Evolutionary conservation across 1,140 invertebrate genomes (phyloP).

Genomic region (Macrostomum lignano): DNA sequence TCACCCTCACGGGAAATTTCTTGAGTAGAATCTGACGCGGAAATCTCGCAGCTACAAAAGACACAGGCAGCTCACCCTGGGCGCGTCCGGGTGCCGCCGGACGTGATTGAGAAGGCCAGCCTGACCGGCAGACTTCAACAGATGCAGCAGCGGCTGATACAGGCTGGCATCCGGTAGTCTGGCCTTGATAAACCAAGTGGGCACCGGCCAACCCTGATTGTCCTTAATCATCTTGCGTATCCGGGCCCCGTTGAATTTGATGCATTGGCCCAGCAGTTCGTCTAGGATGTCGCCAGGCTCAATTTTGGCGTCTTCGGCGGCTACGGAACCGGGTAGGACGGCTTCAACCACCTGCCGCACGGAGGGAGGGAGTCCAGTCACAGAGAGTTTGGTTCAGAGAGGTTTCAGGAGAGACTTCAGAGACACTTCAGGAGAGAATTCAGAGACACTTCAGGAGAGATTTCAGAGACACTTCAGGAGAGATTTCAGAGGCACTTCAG

Average conservation of each 20-base stretch:
- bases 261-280: background rate
- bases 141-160: background rate
- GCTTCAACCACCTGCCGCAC: constrained; percentile 1
- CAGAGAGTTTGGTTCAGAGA: background rate
- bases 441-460: too few relatives aligned
- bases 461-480: too few relatives aligned
- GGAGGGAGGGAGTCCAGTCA: background rate
- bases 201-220: background rate
- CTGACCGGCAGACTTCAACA: too few relatives aligned
- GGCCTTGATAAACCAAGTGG: background rate
- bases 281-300: background rate
- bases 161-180: background rate
- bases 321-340: background rate
- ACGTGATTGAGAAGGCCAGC: too few relatives aligned
- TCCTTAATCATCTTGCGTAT: background rate
- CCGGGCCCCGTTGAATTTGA: background rate
- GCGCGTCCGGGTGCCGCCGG: too few relatives aligned
- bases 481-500: too few relatives aligned
- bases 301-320: background rate
- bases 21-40: too few relatives aligned
- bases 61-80: too few relatives aligned
- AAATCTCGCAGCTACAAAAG: too few relatives aligned
- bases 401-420: background rate
- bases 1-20: too few relatives aligned
- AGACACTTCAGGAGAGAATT: too few relatives aligned